Evolutionary conservation across 2,797 vertebrate species (phyloP), one percentile per base, ranked within the genome.

Genomic region (Periparus ater): DNA sequence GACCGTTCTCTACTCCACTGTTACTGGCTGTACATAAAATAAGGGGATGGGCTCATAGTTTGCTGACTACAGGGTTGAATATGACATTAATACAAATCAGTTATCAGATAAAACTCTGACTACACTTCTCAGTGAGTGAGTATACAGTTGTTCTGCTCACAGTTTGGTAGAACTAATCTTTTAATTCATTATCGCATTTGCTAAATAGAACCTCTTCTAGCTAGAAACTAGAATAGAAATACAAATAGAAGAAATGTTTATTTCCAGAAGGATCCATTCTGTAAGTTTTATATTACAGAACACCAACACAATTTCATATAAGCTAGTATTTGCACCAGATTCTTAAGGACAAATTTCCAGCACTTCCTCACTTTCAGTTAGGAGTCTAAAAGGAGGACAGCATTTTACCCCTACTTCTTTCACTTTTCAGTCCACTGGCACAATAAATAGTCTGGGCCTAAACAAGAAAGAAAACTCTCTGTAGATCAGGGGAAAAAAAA

Each of bases 1-100:
- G 71, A 85, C 27, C 54, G 54, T 88, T 82, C 61, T 92, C 89
- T 60, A 42, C 38, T 65, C 78, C 70, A 94, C 86, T 76, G 22
- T 71, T 91, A 60, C 73, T 83, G 58, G 50, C 54, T 88, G 36
- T 25, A 92, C 51, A 89, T 85, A 92, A 95, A 93, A 84, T 76
- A 74, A 87, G 30, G 62, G 38, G 78, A 55, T 84, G 57, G 77
- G 38, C 38, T 90, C 55, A 55, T 38, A 32, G 29, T 73, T 71
- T 82, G 57, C 77, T 90, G 60, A 88, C 71, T 73, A 10, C 36
- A 30, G 66, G 17, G 38, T 0, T 71, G 79, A 84, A 84, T 54
- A 71, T 58, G 89, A 55, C 10, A 9, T 65, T 88, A 85, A 82
- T 57, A 79, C 38, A 76, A 95, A 95, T 65, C 42, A 65, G 45